Base-by-base conservation (phyloP, 2,797 vertebrate genomes). In the Enteromius radiatus region DNA sequence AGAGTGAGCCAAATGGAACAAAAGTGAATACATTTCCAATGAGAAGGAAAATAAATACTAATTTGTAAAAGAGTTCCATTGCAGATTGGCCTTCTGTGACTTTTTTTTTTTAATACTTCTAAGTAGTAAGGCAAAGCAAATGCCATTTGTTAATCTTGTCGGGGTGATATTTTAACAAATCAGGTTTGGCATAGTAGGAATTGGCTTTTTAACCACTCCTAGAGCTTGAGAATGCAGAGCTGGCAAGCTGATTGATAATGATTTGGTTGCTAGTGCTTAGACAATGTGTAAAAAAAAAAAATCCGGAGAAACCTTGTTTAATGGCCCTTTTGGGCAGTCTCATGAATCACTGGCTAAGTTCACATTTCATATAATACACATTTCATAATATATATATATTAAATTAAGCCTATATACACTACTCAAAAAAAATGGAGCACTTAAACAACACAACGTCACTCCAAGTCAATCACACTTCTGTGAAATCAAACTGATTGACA, bases 21-120 rank as follows among this genome's bases (percentile, higher is more conserved):
- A 80, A 70, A 84, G 81, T 82, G 83, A 89, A 91, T 92, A 91
- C 88, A 91, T 89, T 88, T 84, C 85, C 81, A 89, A 88, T 87
- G 86, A 88, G 84, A 87, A 80, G 84, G 82, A 88, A 88, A 88
- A 84, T 87, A 90, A 91, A 88, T 90, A 88, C 86, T 84, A 89
- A 89, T 89, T 87, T 91, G 86, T 78, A 85, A 89, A 88, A 86
- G 79, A 88, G 86, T 86, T 86, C 49, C 86, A 86, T 90, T 84
- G 87, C 78, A 49, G 38, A 64, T 65, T 84, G 75, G 86, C 80
- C 84, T 85, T 89, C 86, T 87, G 87, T 87, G 84, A 86, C 82
- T 89, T 89, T 88, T 89, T 88, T 85, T 90, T 89, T 89, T 88
- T 88, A 81, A 73, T 83, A 80, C 65, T 67, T 74, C 61, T 82